phyloP scores from a whole-genome alignment of 2,797 vertebrate genomes.

The Carapus acus region DNA sequence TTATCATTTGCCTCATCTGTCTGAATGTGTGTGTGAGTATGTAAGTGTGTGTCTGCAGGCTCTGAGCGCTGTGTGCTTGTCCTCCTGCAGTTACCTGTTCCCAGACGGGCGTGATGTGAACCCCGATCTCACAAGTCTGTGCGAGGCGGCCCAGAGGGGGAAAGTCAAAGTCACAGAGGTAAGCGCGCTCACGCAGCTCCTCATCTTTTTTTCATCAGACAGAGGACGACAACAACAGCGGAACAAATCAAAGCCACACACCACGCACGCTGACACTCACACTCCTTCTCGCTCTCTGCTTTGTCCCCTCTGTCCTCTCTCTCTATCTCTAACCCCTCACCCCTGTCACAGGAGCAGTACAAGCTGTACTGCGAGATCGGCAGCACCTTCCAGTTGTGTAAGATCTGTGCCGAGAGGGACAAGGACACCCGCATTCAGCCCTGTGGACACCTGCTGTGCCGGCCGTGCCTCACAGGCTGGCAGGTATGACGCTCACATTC shows the following conservation, averaged over 20 bases:
- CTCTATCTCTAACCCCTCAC: slow-evolving; percentile 4
- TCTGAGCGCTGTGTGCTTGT: slow-evolving; percentile 24
- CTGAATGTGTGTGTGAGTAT: neutral
- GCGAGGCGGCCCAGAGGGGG: slow-evolving; percentile 46
- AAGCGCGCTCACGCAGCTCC: slow-evolving; percentile 22
- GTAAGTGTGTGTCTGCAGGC: slow-evolving; percentile 6
- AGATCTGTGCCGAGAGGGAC: slow-evolving; percentile 83
- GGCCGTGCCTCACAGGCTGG: slow-evolving; percentile 77
- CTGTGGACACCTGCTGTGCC: slow-evolving; percentile 85
- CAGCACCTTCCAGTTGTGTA: slow-evolving; percentile 85
- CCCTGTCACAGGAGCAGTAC: slow-evolving; percentile 79
- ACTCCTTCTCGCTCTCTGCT: slow-evolving; percentile 3
- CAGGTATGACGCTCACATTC: slow-evolving; percentile 67
- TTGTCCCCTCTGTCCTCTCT: neutral
- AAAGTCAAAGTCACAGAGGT: slow-evolving; percentile 77
- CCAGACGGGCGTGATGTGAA: slow-evolving; percentile 80
- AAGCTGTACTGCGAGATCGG: slow-evolving; percentile 83
- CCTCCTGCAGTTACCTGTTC: slow-evolving; percentile 74
- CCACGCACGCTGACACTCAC: too few species aligned
- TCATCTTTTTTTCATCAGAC: slow-evolving; percentile 5
- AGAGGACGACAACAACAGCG: neutral
- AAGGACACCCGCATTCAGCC: slow-evolving; percentile 81
- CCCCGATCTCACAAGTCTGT: slow-evolving; percentile 73
- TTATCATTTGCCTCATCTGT: neutral
- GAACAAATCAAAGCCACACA: slow-evolving; percentile 3